Evolutionary conservation across 2,888 invertebrate species (phyloP).

Genomic region (Drosophila nr. perissopoda): DNA sequence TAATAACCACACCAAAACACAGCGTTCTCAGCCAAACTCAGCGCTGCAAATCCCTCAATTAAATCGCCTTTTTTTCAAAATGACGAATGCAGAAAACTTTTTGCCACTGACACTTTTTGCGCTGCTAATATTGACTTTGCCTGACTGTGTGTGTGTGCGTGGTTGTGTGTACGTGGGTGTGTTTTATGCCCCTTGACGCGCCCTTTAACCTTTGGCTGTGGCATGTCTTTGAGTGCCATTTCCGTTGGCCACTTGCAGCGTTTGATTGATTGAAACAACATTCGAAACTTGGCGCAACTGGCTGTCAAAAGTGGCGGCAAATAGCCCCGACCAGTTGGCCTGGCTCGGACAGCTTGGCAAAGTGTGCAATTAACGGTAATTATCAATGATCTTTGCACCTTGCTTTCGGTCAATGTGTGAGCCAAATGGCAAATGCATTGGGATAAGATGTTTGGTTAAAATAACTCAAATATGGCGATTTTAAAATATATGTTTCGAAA

Average conservation of each 20-base stretch:
- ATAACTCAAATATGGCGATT: not conserved
- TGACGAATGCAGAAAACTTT: constrained; percentile 33
- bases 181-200: constrained; percentile 20
- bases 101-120: not conserved
- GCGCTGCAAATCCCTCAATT: constrained; percentile 51
- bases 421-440: constrained; percentile 2
- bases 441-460: not conserved
- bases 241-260: constrained; percentile 42
- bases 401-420: not conserved
- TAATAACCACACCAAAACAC: constrained; percentile 38
- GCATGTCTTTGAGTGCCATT: constrained; percentile 55
- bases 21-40: constrained; percentile 9
- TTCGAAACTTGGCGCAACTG: constrained; percentile 58
- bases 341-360: constrained; percentile 6
- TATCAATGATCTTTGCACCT: constrained; percentile 38
- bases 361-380: constrained; percentile 40
- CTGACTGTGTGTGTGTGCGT: not conserved
- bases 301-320: constrained; percentile 26
- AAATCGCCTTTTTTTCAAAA: constrained; percentile 45
- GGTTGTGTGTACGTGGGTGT: constrained; percentile 6
- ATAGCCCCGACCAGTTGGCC: constrained; percentile 5
- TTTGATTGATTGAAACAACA: constrained; percentile 83
- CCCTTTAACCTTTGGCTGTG: constrained; percentile 48
- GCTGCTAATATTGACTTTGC: constrained; percentile 6
- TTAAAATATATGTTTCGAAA: not conserved